Evolutionary conservation across 1,140 invertebrate species (phyloP).

Genomic region (Rhagoletis pomonella): DNA sequence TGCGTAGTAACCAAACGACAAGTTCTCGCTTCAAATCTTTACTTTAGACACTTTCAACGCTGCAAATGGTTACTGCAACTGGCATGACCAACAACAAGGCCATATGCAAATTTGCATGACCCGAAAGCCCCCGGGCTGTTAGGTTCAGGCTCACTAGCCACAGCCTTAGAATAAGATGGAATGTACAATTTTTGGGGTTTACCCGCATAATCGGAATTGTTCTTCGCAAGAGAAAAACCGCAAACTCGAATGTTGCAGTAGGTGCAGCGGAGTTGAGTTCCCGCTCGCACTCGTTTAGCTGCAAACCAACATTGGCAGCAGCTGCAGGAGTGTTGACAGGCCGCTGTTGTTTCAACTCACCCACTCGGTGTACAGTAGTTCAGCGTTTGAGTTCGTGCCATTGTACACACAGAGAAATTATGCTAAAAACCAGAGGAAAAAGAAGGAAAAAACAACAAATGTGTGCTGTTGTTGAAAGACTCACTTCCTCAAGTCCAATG

Average conservation of each 20-base stretch:
- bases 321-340: constrained; percentile 33
- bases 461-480: neutral
- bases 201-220: constrained; percentile 31
- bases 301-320: neutral
- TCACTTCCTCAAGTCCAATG: neutral
- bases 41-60: constrained; percentile 6
- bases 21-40: neutral
- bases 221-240: constrained; percentile 14
- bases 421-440: neutral
- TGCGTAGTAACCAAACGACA: neutral
- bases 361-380: neutral
- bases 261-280: neutral
- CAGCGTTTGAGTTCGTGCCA: neutral
- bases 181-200: constrained; percentile 16
- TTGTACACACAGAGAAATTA: neutral
- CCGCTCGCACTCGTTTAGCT: neutral
- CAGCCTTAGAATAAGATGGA: neutral
- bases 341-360: neutral
- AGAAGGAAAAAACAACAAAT: neutral
- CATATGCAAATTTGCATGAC: constrained; percentile 15
- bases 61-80: neutral
- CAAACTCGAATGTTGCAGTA: neutral
- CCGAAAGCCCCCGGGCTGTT: neutral
- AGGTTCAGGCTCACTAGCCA: neutral
- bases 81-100: constrained; percentile 8